Base-by-base conservation (phyloP, 2,113 vertebrate species). In the Cephalophus harveyi region DNA sequence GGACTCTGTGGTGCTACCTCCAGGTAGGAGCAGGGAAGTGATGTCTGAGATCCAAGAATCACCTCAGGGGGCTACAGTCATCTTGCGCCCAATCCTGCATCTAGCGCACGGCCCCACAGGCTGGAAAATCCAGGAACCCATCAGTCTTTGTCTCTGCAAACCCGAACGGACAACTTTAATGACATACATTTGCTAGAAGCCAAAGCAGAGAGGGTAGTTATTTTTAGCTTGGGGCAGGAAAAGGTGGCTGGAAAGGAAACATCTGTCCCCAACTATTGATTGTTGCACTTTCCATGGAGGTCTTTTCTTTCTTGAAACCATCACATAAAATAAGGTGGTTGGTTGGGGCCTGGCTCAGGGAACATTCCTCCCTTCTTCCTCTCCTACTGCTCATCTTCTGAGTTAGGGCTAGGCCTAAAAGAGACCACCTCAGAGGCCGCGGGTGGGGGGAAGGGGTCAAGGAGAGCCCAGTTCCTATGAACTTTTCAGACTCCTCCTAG, bases 201-300 rank as follows among this genome's bases (percentile, higher is more conserved):
- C 67, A 36, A 94, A 95, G 82, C 82, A 50, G 92, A 91, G 36
- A 95, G 46, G n/a, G n/a, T 67, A 54, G 27, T 96, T 98, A 98
- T 96, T 98, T 97, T 98, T 89, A 97, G 95, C 64, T 9, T 0
- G 9, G 84, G 50, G 30, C 83, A 98, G 98, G 98, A 98, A 98
- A 98, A 96, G 19, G 62, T 91, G 97, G 87, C 97, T 98, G 92
- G 96, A 97, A 97, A 98, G 98, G 98, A 98, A 99, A 98, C 98
- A 98, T 98, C 98, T 98, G 98, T 14, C 83, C 86, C 94, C 83
- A 74, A 95, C 91, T 97, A 92, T 84, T 98, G 50, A 74, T 91
- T 97, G 87, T 88, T 87, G 60, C 2, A n/a, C 17, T 92, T 97
- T 90, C 33, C 83, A 71, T 52, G 91, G 96, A 97, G 96, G 87